phyloP scores from a whole-genome alignment of 2,888 invertebrate species.

The Ephialtes manifestator region DNA sequence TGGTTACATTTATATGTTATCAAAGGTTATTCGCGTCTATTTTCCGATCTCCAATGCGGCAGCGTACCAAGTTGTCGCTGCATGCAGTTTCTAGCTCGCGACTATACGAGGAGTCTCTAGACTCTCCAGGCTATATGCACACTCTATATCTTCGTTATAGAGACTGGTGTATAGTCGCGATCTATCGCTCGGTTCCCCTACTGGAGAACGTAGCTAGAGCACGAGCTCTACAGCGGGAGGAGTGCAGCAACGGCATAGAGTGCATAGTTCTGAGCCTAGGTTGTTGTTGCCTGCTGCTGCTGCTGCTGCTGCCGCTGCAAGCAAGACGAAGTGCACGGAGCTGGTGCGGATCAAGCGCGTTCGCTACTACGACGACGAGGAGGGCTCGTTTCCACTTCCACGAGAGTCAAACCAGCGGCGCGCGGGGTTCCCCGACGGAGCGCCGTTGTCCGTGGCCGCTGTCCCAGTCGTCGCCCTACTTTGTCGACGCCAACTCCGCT shows the following conservation, averaged over 20 bases:
- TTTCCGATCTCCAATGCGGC: slow-evolving; percentile 35
- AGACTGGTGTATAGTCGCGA: slow-evolving; percentile 25
- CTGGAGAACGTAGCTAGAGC: slow-evolving; percentile 77
- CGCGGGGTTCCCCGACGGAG: slow-evolving; percentile 81
- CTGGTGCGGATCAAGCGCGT: slow-evolving; percentile 23
- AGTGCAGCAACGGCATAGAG: slow-evolving; percentile 4
- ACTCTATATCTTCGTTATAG: neutral
- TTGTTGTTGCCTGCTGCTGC: slow-evolving; percentile 15
- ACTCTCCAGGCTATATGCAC: neutral
- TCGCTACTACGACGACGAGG: slow-evolving; percentile 69
- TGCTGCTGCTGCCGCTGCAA: slow-evolving; percentile 16
- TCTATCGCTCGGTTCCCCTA: slow-evolving; percentile 75
- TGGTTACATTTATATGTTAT: neutral
- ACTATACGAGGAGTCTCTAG: neutral
- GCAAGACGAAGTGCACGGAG: slow-evolving; percentile 43
- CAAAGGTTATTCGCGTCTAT: slow-evolving; percentile 18
- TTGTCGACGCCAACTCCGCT: slow-evolving; percentile 84
- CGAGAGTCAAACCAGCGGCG: slow-evolving; percentile 66
- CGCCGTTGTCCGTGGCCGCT: slow-evolving; percentile 84
- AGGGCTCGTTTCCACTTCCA: slow-evolving; percentile 81
- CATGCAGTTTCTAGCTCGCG: slow-evolving; percentile 4
- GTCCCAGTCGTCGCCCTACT: slow-evolving; percentile 86
- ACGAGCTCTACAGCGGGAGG: neutral
- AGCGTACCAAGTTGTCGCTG: neutral
- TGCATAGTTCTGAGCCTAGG: neutral